Base-by-base conservation (phyloP, 2,113 vertebrate species). In the Podarcis muralis region DNA sequence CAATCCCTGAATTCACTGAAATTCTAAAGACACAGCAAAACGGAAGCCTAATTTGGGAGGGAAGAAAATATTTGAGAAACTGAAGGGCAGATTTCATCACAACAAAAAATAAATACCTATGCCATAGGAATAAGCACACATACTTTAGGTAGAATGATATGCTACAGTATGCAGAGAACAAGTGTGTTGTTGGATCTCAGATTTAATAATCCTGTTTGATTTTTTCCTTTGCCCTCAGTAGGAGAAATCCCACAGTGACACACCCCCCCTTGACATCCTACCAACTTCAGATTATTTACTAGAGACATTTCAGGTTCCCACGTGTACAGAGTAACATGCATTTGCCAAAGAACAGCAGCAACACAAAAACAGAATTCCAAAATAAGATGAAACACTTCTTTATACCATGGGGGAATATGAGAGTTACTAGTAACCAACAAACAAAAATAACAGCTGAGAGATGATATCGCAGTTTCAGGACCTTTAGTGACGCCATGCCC, bases 401-500 rank as follows among this genome's bases (percentile, higher is more conserved):
- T 88, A 95, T 72, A 93, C 94, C 89, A 88, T 90, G 84, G 48
- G 81, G 43, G 88, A 93, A 96, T 89, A 87, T 93, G 88, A 92
- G 75, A 2, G 79, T 89, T 86, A 71, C 40, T 89, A 93, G 91
- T 88, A 88, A 85, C 87, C 94, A 94, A 95, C 86, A 94, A 93
- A 95, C 87, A 82, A 84, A 83, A 94, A 92, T 72, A 88, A 94
- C 95, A 87, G 40, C 72, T 85, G 85, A 92, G 87, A 93, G 91
- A 91, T 92, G 88, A 83, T 94, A 74, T 90, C 32, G 66, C 0
- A 62, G 30, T 83, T 83, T 66, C 87, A 78, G 81, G 74, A 87
- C 35, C 68, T 91, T 88, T 5, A 76, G 57, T n/a, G 53, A 94
- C 35, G 71, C 80, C 92, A 91, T 90, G 86, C n/a, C 88, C 82